Percentiles rank a stretch among this genome's conserved stretches.
Conservation (phyloP, 2,797 vertebrate genomes). For the Parauchenoglanis punctatus region DNA sequence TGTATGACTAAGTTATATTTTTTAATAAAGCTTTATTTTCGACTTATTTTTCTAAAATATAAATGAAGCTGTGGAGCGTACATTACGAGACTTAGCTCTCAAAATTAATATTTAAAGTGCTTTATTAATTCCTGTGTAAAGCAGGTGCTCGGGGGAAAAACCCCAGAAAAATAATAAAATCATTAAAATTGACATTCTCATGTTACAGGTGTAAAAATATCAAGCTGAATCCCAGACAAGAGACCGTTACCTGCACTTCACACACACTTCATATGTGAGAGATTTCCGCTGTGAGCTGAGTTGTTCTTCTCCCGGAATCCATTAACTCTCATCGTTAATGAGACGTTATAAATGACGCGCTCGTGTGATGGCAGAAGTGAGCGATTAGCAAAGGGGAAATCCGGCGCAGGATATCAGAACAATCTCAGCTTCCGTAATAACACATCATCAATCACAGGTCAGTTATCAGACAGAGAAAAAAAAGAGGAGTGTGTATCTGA, state of each 20-base stretch:
- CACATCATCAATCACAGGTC: slow-evolving; percentile 77
- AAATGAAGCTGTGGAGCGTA: neutral
- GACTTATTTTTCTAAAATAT: neutral
- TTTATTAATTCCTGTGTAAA: neutral
- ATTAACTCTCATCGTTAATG: slow-evolving; percentile 71
- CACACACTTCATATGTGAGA: neutral
- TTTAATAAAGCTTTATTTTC: no score
- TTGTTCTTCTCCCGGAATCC: slow-evolving; percentile 53
- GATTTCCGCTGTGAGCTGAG: neutral
- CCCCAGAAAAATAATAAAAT: neutral
- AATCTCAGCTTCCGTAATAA: slow-evolving; percentile 76
- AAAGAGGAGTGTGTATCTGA: neutral
- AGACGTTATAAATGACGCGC: slow-evolving; percentile 71
- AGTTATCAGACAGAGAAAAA: slow-evolving; percentile 63
- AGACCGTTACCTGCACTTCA: neutral
- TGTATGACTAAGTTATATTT: neutral
- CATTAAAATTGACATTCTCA: neutral
- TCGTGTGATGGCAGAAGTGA: slow-evolving; percentile 64
- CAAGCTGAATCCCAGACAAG: neutral
- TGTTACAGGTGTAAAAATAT: neutral
- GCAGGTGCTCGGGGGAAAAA: neutral
- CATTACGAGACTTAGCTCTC: neutral
- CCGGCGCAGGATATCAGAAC: slow-evolving; percentile 72
- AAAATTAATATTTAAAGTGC: neutral
- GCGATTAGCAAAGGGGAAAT: slow-evolving; percentile 71